Percentiles rank a stretch among this genome's conserved stretches.
Evolutionary conservation across 2,113 vertebrate genomes (phyloP).

Genomic region (Madoqua kirkii): DNA sequence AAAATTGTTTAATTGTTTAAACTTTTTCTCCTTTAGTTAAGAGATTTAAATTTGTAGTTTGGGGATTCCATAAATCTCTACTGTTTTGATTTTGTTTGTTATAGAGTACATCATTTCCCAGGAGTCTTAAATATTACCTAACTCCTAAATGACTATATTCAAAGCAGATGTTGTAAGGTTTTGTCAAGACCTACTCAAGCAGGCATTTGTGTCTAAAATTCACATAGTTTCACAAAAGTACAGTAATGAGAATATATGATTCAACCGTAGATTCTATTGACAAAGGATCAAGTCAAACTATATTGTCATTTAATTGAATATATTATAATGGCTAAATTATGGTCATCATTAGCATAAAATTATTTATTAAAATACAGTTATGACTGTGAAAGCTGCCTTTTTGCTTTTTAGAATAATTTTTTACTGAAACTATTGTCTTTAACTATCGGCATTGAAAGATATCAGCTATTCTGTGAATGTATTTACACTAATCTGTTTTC

Average conservation of each 20-base stretch:
- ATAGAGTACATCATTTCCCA: background rate
- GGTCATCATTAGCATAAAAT: background rate
- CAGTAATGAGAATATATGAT: background rate
- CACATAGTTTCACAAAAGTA: background rate
- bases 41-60: background rate
- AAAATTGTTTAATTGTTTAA: background rate
- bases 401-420: background rate
- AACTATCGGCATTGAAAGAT: background rate
- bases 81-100: slow-evolving; percentile 21
- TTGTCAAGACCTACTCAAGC: background rate
- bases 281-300: slow-evolving; percentile 19
- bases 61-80: background rate
- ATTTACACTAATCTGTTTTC: background rate
- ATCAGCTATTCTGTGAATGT: background rate
- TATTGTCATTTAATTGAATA: background rate
- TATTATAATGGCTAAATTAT: background rate
- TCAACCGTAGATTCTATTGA: background rate
- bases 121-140: background rate
- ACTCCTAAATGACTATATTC: background rate
- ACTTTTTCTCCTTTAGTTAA: background rate
- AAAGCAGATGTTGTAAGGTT: background rate
- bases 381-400: background rate
- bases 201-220: background rate
- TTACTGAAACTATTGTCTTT: background rate
- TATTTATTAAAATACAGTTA: background rate